Conservation (phyloP, 2,113 vertebrate genomes). For the Bufo gargarizans region DNA sequence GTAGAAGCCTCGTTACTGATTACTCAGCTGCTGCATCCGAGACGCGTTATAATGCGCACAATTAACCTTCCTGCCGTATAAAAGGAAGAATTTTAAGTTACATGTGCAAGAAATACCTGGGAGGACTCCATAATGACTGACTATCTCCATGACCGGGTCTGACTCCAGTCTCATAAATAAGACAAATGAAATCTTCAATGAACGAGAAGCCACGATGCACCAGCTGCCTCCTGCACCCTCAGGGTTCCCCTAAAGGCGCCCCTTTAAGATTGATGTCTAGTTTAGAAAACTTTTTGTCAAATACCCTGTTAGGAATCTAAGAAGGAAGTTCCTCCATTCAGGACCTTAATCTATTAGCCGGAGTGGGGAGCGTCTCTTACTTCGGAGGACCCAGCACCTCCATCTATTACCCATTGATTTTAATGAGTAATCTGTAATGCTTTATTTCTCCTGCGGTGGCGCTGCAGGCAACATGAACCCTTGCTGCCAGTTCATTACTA, state of each 20-base stretch:
- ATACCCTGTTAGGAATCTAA: too few relatives aligned
- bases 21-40: not conserved
- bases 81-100: not conserved
- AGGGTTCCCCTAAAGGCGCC: not conserved
- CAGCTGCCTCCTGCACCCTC: not conserved
- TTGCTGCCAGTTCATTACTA: too few relatives aligned
- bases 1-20: not conserved
- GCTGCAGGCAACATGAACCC: too few relatives aligned
- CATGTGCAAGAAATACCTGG: conserved; percentile 28
- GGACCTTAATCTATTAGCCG: too few relatives aligned
- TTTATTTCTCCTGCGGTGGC: too few relatives aligned
- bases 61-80: not conserved
- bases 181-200: not conserved
- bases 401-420: too few relatives aligned
- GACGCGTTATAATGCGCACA: not conserved
- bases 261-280: not conserved
- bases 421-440: too few relatives aligned
- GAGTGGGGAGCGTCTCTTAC: too few relatives aligned
- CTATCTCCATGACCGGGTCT: too few relatives aligned
- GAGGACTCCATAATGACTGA: not conserved
- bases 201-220: not conserved
- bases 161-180: conserved; percentile 11
- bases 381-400: too few relatives aligned
- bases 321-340: too few relatives aligned
- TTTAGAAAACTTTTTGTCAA: not conserved